Percentiles rank a stretch among this genome's conserved stretches.
Evolutionary conservation across 1,140 invertebrate species (phyloP).

Genomic region (Propsilocerus akamusi): DNA sequence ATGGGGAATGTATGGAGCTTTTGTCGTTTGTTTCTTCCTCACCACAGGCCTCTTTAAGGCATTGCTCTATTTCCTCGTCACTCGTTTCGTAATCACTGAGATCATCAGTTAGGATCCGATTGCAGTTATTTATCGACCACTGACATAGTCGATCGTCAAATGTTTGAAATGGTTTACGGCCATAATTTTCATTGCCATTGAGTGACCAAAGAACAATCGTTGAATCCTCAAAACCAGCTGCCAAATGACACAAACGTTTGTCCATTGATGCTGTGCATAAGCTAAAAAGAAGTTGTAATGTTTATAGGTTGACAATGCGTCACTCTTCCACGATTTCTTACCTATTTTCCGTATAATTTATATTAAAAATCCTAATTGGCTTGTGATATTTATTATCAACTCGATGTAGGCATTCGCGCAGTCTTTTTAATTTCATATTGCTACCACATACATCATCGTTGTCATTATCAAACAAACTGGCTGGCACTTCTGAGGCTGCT

Average conservation of each 20-base stretch:
- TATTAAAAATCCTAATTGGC: slow-evolving; percentile 9
- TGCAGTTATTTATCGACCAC: slow-evolving; percentile 19
- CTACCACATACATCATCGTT: neutral
- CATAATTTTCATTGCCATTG: slow-evolving; percentile 16
- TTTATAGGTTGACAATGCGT: no score
- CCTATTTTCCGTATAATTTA: slow-evolving; percentile 15
- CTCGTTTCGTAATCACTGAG: slow-evolving; percentile 5
- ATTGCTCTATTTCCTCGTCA: slow-evolving; percentile 11
- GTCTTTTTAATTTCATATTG: slow-evolving; percentile 1
- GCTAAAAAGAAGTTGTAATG: neutral
- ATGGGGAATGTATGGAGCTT: neutral
- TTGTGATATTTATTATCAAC: slow-evolving; percentile 1
- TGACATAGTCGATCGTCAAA: slow-evolving; percentile 12
- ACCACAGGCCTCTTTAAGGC: slow-evolving; percentile 5
- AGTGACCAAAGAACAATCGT: slow-evolving; percentile 20
- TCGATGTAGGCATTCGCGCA: neutral
- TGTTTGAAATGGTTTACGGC: slow-evolving; percentile 15
- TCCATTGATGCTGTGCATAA: slow-evolving; percentile 10
- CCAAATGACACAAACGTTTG: slow-evolving; percentile 18
- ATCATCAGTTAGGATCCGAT: slow-evolving; percentile 6
- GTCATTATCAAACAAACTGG: neutral
- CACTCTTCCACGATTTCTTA: no score
- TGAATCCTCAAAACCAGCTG: slow-evolving; percentile 20
- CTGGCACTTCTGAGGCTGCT: neutral
- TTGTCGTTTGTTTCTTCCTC: slow-evolving; percentile 1